phyloP scores from a whole-genome alignment of 2,888 invertebrate species.

The Tachina grossa region DNA sequence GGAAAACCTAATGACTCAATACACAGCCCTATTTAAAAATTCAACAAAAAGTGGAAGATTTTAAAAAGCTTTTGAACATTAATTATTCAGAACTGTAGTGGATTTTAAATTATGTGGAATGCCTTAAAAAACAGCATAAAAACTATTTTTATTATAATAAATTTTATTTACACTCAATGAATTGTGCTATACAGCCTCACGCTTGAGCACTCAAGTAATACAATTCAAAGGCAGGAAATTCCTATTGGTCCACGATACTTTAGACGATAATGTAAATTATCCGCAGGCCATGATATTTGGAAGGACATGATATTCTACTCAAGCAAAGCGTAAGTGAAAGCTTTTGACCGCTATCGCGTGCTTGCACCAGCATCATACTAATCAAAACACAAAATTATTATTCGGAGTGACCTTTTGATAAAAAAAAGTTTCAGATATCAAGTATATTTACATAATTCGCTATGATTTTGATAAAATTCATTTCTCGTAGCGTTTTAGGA shows the following conservation, averaged over 20 bases:
- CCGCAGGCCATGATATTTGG: conserved; percentile 96
- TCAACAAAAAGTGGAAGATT: background rate
- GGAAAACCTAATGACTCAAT: no score
- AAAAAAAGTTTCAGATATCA: no score
- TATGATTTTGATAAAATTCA: no score
- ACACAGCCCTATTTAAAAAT: no score
- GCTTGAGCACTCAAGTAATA: conserved; percentile 88
- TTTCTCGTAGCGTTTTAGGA: no score
- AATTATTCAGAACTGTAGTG: no score
- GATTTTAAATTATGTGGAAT: background rate
- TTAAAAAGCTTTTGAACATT: background rate
- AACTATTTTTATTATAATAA: conserved; percentile 83
- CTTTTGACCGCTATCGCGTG: no score
- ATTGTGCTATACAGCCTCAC: conserved; percentile 89
- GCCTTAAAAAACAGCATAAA: background rate
- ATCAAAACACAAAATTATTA: no score
- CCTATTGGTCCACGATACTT: conserved; percentile 96
- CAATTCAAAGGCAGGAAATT: conserved; percentile 89
- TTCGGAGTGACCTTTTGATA: no score
- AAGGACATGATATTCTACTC: conserved; percentile 93
- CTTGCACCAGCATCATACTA: no score
- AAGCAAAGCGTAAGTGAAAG: conserved; percentile 90
- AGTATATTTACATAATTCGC: no score
- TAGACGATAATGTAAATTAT: conserved; percentile 98
- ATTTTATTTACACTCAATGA: conserved; percentile 97